Conservation (phyloP, 2,888 invertebrate species). For the Torymus tubicola region DNA sequence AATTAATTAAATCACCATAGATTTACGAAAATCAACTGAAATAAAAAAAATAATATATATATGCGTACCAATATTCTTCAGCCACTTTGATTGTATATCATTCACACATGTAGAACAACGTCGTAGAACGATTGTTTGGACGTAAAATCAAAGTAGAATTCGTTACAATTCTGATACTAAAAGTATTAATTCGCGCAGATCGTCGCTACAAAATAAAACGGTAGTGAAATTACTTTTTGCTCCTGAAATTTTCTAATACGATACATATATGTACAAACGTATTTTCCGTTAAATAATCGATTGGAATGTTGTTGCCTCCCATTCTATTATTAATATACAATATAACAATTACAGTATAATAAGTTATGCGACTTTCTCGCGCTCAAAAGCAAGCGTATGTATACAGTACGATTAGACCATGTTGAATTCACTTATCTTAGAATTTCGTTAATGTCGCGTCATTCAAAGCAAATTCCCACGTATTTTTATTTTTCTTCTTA, state of each 20-base stretch:
- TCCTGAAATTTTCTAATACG: constrained; percentile 18
- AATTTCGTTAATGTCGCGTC: no score
- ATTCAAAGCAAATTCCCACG: no score
- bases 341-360: constrained; percentile 41
- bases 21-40: background rate
- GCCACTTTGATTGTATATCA: constrained; percentile 30
- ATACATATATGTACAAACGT: constrained; percentile 36
- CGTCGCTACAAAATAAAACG: constrained; percentile 17
- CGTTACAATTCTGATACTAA: background rate
- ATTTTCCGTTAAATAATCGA: constrained; percentile 26
- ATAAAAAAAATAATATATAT: background rate
- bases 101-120: background rate
- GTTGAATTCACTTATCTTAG: background rate
- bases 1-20: constrained; percentile 6
- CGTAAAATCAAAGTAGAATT: constrained; percentile 30
- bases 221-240: constrained; percentile 7
- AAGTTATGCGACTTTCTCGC: constrained; percentile 37
- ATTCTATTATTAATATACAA: constrained; percentile 21
- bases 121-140: constrained; percentile 7
- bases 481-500: background rate
- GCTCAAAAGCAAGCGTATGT: constrained; percentile 28
- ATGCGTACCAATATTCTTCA: background rate
- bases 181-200: constrained; percentile 6
- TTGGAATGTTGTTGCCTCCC: constrained; percentile 19
- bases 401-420: constrained; percentile 30